Evolutionary conservation across 2,888 invertebrate species (phyloP).

Genomic region (Trachelus iudaicus): DNA sequence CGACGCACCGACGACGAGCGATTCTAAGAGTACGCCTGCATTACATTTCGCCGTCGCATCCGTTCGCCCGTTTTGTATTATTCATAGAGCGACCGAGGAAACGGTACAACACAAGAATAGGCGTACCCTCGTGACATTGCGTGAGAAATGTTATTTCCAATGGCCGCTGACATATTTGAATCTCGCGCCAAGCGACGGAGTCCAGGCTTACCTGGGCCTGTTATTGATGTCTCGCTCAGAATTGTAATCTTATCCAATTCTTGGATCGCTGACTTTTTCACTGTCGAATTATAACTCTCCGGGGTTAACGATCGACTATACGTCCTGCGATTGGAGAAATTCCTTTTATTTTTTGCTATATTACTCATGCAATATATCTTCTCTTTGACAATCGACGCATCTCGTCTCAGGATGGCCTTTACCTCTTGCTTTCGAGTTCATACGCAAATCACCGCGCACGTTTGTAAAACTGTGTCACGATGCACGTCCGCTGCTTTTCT

Average conservation of each 20-base stretch:
- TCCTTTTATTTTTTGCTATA: too few species aligned
- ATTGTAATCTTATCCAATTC: too few species aligned
- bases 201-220: background rate
- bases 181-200: background rate
- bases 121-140: conserved; percentile 8
- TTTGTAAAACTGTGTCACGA: background rate
- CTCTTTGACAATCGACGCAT: background rate
- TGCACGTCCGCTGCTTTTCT: background rate
- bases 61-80: conserved; percentile 40
- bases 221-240: too few species aligned
- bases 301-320: too few species aligned
- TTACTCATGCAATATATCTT: background rate
- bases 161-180: background rate
- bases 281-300: too few species aligned
- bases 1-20: background rate
- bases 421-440: background rate
- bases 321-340: too few species aligned
- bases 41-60: conserved; percentile 25
- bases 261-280: too few species aligned
- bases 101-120: conserved; percentile 33
- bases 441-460: background rate
- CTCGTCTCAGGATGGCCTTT: background rate
- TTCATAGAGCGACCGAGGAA: conserved; percentile 46
- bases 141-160: background rate
- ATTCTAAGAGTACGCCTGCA: background rate